Percentiles rank a stretch among this genome's conserved stretches.
Evolutionary conservation across 2,888 invertebrate species (phyloP).

Genomic region (Dromius quadrimaculatus): DNA sequence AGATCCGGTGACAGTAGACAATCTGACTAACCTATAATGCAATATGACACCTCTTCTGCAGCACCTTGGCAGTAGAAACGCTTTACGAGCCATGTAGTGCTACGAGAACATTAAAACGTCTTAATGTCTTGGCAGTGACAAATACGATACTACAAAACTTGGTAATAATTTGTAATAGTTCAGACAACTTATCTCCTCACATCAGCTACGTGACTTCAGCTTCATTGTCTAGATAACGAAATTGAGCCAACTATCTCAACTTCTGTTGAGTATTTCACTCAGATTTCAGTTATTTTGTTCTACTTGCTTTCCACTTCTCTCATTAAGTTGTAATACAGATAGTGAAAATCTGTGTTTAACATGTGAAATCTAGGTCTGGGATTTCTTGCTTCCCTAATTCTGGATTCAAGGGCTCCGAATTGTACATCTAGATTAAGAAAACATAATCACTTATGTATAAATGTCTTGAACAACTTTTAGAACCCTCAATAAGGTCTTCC

Average conservation of each 20-base stretch:
- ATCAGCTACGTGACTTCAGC: constrained; percentile 38
- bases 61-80: neutral
- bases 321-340: too few relatives aligned
- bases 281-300: constrained; percentile 9
- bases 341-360: too few relatives aligned
- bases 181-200: constrained; percentile 30
- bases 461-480: too few relatives aligned
- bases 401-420: too few relatives aligned
- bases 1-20: neutral
- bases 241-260: constrained; percentile 32
- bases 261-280: constrained; percentile 13
- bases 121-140: neutral
- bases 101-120: constrained; percentile 15
- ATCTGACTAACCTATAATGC: too few relatives aligned
- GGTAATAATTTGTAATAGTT: constrained; percentile 40
- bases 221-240: constrained; percentile 36
- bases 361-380: too few relatives aligned
- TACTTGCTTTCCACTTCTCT: too few relatives aligned
- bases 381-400: too few relatives aligned
- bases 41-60: neutral
- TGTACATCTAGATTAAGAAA: too few relatives aligned
- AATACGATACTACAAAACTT: constrained; percentile 19
- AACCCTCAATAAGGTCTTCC: too few relatives aligned
- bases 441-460: too few relatives aligned
- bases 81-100: neutral